Evolutionary conservation across 2,113 vertebrate genomes (phyloP).

Genomic region (Ailuropoda melanoleuca): DNA sequence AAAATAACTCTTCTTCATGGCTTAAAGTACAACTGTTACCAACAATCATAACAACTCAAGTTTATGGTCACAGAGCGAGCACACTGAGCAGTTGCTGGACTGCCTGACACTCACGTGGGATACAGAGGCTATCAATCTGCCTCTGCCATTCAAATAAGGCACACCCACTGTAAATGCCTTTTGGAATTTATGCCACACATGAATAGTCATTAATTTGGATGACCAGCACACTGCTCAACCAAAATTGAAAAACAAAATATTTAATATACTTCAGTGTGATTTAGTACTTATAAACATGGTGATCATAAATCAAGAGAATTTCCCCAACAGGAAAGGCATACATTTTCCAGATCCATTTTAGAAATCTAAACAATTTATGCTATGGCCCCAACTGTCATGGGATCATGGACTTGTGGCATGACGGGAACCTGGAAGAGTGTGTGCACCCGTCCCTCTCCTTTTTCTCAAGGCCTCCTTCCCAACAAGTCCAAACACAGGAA

Average conservation of each 20-base stretch:
- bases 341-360: slow-evolving; percentile 72
- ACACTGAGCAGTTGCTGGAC: slow-evolving; percentile 44
- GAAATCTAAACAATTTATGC: slow-evolving; percentile 78
- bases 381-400: slow-evolving; percentile 36
- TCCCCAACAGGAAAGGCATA: slow-evolving; percentile 80
- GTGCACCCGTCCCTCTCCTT: background rate
- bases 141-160: slow-evolving; percentile 65
- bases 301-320: slow-evolving; percentile 78
- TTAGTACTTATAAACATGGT: slow-evolving; percentile 77
- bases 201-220: slow-evolving; percentile 83
- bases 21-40: slow-evolving; percentile 74
- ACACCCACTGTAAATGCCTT: slow-evolving; percentile 70
- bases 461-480: background rate
- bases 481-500: background rate
- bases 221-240: slow-evolving; percentile 77
- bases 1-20: slow-evolving; percentile 69
- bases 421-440: background rate
- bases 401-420: background rate
- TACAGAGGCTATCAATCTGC: slow-evolving; percentile 77
- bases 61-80: slow-evolving; percentile 67
- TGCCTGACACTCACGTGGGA: slow-evolving; percentile 56
- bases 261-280: slow-evolving; percentile 79
- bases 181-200: slow-evolving; percentile 74
- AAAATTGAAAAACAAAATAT: slow-evolving; percentile 86
- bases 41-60: slow-evolving; percentile 77